Percentiles rank a stretch among this genome's conserved stretches.
Conservation (phyloP, 2,797 vertebrate species). For the Mareca strepera region DNA sequence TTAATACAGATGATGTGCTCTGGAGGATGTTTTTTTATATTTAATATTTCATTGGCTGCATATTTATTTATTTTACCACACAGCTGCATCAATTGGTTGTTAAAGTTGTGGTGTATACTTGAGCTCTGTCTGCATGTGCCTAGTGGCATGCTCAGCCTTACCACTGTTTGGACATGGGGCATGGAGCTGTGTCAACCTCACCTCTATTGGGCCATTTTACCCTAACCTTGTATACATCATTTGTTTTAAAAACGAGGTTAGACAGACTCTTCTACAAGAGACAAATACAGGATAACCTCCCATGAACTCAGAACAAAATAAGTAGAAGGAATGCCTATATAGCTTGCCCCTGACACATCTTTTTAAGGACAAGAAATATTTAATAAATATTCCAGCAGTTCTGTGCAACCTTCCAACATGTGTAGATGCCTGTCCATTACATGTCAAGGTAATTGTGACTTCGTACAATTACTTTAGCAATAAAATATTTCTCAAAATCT, state of each 20-base stretch:
- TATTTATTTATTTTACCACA: background rate
- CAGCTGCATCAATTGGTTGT: background rate
- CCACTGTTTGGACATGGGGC: background rate
- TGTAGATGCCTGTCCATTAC: background rate
- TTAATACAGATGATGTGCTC: background rate
- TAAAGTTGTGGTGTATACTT: background rate
- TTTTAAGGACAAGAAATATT: background rate
- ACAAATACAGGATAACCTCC: background rate
- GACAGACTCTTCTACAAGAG: background rate
- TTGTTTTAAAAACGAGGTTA: background rate
- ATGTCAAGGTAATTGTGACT: background rate
- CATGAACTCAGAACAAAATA: background rate
- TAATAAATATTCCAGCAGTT: background rate
- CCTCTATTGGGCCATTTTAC: background rate
- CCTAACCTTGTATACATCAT: background rate
- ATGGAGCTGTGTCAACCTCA: background rate
- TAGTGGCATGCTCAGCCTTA: background rate
- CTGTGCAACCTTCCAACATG: background rate
- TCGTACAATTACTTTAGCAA: background rate
- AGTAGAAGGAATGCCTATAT: background rate
- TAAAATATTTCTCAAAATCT: accelerated
- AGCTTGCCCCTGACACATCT: background rate
- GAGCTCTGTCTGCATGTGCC: background rate
- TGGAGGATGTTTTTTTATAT: background rate
- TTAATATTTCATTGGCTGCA: background rate